These are phyloP conservation scores for Scelioninae gen. 2 DNA, from an alignment of 2,888 invertebrate species.

Conservation along the genomic window DNA sequence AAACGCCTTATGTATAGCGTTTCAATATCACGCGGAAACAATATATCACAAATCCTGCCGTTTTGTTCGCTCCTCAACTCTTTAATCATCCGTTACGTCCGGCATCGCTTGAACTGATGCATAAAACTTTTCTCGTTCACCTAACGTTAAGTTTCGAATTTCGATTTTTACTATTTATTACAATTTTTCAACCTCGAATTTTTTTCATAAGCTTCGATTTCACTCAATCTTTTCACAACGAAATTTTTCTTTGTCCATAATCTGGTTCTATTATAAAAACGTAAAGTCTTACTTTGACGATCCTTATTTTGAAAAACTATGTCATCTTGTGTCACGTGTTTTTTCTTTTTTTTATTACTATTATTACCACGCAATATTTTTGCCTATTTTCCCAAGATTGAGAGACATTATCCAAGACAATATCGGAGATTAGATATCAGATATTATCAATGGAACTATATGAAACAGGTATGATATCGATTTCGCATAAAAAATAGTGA, in stretches of 20 bases:
- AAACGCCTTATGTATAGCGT: no score
- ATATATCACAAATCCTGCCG: constrained; percentile 15
- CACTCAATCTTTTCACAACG: no score
- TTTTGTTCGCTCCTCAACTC: not conserved
- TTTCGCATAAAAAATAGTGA: constrained; percentile 49
- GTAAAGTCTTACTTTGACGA: constrained; percentile 3
- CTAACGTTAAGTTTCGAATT: no score
- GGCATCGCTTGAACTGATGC: not conserved
- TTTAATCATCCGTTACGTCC: constrained; percentile 12
- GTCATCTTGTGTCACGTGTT: constrained; percentile 1
- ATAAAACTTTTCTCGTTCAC: not conserved
- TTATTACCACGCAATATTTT: constrained; percentile 23
- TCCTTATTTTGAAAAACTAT: constrained; percentile 20
- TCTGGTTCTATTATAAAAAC: constrained; percentile 12
- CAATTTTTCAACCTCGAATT: no score
- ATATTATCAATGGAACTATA: constrained; percentile 34
- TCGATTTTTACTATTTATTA: no score
- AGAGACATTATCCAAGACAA: constrained; percentile 18
- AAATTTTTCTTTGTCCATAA: constrained; percentile 14
- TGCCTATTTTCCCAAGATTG: constrained; percentile 33
- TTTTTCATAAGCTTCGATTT: no score
- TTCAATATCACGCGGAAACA: constrained; percentile 19
- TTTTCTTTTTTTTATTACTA: not conserved
- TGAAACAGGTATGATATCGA: constrained; percentile 34
- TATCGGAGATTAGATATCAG: constrained; percentile 39